phyloP scores from a whole-genome alignment of 2,113 vertebrate species.

The Arenaria interpres region DNA sequence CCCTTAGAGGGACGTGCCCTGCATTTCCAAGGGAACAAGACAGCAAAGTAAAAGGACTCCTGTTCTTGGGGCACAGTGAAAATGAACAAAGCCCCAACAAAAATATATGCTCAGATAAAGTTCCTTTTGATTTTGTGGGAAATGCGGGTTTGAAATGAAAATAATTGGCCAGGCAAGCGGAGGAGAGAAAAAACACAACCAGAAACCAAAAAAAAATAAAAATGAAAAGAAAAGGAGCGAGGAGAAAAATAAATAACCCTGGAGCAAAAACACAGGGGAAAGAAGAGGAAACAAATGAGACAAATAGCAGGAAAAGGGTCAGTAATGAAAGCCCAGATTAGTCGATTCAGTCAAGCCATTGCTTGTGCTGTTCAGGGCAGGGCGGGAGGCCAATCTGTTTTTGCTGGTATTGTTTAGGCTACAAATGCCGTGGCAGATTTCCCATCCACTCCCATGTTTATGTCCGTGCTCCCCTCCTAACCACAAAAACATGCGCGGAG shows the following conservation, averaged over 20 bases:
- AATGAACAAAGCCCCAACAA: not conserved
- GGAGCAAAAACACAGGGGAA: not conserved
- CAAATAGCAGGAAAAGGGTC: constrained; percentile 49
- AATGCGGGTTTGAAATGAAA: not conserved
- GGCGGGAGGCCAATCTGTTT: constrained; percentile 29
- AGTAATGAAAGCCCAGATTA: constrained; percentile 45
- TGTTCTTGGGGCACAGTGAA: not conserved
- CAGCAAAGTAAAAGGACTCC: not conserved
- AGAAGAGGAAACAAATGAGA: constrained; percentile 45
- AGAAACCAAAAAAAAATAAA: not conserved
- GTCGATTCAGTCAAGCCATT: constrained; percentile 13
- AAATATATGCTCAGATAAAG: not conserved
- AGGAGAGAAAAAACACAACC: too few relatives aligned
- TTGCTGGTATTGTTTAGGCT: constrained; percentile 28
- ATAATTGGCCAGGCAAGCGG: not conserved
- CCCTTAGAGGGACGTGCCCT: not conserved
- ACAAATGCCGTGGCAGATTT: constrained; percentile 1
- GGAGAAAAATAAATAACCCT: constrained; percentile 32
- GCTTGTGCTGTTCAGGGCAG: constrained; percentile 5
- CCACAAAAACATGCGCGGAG: not conserved
- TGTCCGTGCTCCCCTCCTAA: not conserved
- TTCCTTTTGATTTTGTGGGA: constrained; percentile 25
- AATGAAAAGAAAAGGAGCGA: not conserved
- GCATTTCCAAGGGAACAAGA: not conserved
- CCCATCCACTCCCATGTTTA: constrained; percentile 18